Evolutionary conservation across 2,797 vertebrate genomes (phyloP).

Genomic region (Molossus molossus): DNA sequence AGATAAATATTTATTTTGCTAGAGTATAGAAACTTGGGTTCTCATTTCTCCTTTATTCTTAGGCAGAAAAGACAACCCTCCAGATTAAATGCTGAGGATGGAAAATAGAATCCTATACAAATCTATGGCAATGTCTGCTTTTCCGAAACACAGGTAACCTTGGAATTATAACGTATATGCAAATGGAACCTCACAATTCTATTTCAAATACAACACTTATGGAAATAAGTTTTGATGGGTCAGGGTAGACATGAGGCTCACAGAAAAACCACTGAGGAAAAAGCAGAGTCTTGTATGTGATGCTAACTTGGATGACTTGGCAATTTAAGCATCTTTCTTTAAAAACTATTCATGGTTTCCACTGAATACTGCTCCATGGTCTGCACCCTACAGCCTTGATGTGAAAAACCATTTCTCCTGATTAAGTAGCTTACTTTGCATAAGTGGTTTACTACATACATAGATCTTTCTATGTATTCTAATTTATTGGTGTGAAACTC

Average conservation of each 20-base stretch:
- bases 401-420: conserved; percentile 23
- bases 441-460: conserved; percentile 16
- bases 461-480: conserved; percentile 34
- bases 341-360: not conserved
- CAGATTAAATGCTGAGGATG: not conserved
- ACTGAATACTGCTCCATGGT: not conserved
- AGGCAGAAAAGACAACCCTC: not conserved
- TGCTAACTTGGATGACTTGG: not conserved
- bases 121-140: not conserved
- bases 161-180: not conserved
- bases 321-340: not conserved
- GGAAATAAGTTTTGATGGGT: not conserved
- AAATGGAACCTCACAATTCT: not conserved
- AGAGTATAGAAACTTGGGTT: not conserved
- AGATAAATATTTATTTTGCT: not conserved
- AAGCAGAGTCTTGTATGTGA: not conserved
- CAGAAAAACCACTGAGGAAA: not conserved
- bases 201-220: not conserved
- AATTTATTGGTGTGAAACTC: conserved; percentile 12
- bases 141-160: not conserved
- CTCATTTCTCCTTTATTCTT: not conserved
- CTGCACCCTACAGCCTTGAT: not conserved
- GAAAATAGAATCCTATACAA: not conserved
- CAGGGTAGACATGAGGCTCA: not conserved
- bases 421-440: conserved; percentile 54